Evolutionary conservation across 2,888 invertebrate species (phyloP).

Genomic region (Aphrophora alni): DNA sequence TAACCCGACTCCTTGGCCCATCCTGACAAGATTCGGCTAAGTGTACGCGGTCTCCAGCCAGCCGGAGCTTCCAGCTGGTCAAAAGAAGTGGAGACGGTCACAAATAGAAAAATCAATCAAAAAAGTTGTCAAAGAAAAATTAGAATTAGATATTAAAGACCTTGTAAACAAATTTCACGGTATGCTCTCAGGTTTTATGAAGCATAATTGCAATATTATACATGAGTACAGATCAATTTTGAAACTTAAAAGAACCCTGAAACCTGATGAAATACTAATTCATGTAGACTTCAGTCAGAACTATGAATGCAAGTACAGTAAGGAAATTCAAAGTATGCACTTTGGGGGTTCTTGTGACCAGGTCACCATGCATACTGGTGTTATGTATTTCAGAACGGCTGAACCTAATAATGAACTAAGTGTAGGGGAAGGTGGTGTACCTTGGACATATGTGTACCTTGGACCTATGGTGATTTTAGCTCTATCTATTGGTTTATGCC

Average conservation of each 20-base stretch:
- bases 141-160: constrained; percentile 16
- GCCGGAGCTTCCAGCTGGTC: too few relatives aligned
- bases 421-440: too few relatives aligned
- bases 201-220: neutral
- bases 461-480: too few relatives aligned
- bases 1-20: too few relatives aligned
- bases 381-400: constrained; percentile 4
- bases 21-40: too few relatives aligned
- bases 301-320: constrained; percentile 18
- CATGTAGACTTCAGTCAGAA: constrained; percentile 28
- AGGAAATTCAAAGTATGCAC: constrained; percentile 25
- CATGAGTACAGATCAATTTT: constrained; percentile 5
- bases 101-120: neutral
- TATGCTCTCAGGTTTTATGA: neutral
- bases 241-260: neutral
- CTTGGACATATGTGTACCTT: too few relatives aligned
- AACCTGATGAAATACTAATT: neutral
- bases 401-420: neutral
- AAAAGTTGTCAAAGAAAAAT: constrained; percentile 26
- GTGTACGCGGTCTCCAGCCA: too few relatives aligned
- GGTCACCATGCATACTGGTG: constrained; percentile 11
- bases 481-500: too few relatives aligned
- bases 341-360: constrained; percentile 2
- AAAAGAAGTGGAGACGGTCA: too few relatives aligned
- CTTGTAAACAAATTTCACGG: neutral